These are phyloP conservation scores for Pinctada fucata DNA, from an alignment of 2,888 invertebrate genomes.

Conservation along the genomic window DNA sequence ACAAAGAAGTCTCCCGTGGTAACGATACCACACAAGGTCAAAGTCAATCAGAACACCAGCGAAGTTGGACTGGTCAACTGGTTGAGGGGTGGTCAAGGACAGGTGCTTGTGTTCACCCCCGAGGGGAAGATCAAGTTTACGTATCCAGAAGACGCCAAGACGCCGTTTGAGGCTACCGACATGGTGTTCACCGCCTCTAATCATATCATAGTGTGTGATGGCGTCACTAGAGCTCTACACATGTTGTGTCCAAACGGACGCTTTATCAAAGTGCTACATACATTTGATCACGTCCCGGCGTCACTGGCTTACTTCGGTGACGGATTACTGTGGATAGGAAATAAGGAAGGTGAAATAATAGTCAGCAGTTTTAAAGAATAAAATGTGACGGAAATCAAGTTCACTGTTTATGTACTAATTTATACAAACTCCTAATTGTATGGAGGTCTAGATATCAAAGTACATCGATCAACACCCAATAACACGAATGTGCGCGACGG, in stretches of 20 bases:
- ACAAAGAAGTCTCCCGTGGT: background rate
- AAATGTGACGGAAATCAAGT: no score
- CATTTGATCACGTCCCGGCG: conserved; percentile 2
- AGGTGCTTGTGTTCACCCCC: conserved; percentile 2
- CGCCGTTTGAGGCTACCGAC: conserved; percentile 9
- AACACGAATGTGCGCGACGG: no score
- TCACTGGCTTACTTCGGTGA: conserved; percentile 18
- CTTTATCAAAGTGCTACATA: background rate
- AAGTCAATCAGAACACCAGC: conserved; percentile 13
- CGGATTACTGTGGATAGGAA: conserved; percentile 19
- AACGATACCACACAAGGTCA: conserved; percentile 17
- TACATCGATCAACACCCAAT: no score
- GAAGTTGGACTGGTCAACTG: conserved; percentile 22
- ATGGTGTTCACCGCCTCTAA: background rate
- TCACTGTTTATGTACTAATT: no score
- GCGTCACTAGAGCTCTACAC: background rate
- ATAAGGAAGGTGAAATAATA: conserved; percentile 5
- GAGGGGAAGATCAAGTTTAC: conserved; percentile 13
- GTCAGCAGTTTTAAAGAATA: background rate
- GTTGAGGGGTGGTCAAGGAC: conserved; percentile 5
- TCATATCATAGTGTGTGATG: conserved; percentile 7
- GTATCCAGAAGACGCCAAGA: conserved; percentile 5
- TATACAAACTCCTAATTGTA: no score
- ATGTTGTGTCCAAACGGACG: background rate
- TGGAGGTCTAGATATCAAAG: no score